Base-by-base conservation (phyloP, 1,140 invertebrate species). In the Philaenus spumarius region DNA sequence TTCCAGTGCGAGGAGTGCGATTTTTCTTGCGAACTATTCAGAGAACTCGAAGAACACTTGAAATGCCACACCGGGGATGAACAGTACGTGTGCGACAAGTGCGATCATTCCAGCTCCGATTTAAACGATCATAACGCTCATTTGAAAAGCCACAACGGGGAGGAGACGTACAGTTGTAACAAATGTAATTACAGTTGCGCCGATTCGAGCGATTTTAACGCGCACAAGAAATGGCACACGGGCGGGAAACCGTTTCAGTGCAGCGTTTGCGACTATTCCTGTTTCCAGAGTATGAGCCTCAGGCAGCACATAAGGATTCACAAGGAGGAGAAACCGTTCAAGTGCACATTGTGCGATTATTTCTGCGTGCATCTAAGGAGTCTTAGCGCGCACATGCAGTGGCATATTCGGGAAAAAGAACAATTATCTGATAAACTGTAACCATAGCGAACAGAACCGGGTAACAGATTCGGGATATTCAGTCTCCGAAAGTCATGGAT, bases 261-360 rank as follows among this genome's bases (percentile, higher is more conserved):
- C 63, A 75, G 74, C 0, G 77, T 80, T 37, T 91, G 89, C 66
- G 76, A 78, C 3, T 89, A 88, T 69, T 75, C 82, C 0, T 90
- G 7, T 48, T 23, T 11, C 12, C 15, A 22, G 22, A 23, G 17
- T 12, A 48, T 9, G 2, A n/a, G 26, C 7, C 19, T 37, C 1
- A 55, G 51, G 17, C 40, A 23, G 4, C 51, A 55, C 37, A 26
- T 59, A 5, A 17, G 24, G 22, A 20, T n/a, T 12, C 57, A 51
- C 48, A 62, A 23, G 14, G 52, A 15, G 9, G 52, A 59, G 34
- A 19, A 40, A 11, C 42, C 50, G 17, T 59, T 19, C 22, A 22
- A 30, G 26, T 62, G 52, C 37, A 37, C 52, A 12, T 22, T 59
- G 9, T 65, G 64, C 42, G 37, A 43, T 12, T 58, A 58, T 19